Percentiles rank a stretch among this genome's conserved stretches.
phyloP scores from a whole-genome alignment of 1,140 invertebrate species.

The Chrysopa pallens region DNA sequence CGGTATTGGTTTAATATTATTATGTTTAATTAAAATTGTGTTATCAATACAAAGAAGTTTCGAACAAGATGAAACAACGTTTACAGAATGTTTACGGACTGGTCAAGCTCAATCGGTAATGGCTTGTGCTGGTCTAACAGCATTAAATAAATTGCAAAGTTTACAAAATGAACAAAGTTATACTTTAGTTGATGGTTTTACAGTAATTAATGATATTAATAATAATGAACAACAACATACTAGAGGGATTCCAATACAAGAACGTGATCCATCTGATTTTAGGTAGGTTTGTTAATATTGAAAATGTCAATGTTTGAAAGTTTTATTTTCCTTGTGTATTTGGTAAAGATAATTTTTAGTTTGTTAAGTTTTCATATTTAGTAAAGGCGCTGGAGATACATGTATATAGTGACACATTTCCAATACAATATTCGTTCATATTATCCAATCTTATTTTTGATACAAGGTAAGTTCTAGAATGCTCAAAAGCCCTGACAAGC shows the following conservation, averaged over 20 bases:
- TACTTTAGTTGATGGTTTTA: conserved; percentile 37
- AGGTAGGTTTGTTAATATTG: conserved; percentile 22
- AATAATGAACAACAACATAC: conserved; percentile 25
- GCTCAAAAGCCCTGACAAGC: too few species aligned
- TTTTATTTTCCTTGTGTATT: too few species aligned
- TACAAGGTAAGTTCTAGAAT: too few species aligned
- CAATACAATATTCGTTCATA: too few species aligned
- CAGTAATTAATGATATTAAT: conserved; percentile 26
- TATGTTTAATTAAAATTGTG: conserved; percentile 4
- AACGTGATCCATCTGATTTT: conserved; percentile 48
- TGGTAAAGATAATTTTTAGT: too few species aligned
- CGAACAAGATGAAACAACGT: conserved; percentile 5
- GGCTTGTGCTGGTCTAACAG: conserved; percentile 47
- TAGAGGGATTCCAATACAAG: conserved; percentile 24
- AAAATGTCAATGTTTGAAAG: too few species aligned
- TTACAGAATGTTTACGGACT: conserved; percentile 21
- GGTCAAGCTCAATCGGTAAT: conserved; percentile 6
- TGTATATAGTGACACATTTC: too few species aligned
- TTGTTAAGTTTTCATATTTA: too few species aligned
- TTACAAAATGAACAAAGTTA: conserved; percentile 44
- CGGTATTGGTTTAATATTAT: conserved; percentile 1
- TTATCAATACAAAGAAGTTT: conserved; percentile 7
- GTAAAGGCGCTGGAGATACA: too few species aligned
- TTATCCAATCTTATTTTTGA: too few species aligned
- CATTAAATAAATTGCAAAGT: conserved; percentile 38